Conservation (phyloP, 2,888 invertebrate species). For the Agrilus cyanescens region DNA sequence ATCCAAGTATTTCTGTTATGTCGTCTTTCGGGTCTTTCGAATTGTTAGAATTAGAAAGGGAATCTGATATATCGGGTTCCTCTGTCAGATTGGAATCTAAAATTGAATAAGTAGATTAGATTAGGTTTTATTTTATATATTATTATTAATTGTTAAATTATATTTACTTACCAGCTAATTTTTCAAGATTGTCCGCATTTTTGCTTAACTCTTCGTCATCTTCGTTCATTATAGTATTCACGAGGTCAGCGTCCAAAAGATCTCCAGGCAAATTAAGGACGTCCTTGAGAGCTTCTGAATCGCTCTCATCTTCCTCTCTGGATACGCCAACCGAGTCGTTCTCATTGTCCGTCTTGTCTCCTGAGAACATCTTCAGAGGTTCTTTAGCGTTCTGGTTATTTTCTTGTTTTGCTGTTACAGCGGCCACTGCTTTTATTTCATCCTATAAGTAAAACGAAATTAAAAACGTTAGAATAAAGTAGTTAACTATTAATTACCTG, state of each 20-base stretch:
- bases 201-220: slow-evolving; percentile 43
- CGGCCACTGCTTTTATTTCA: slow-evolving; percentile 57
- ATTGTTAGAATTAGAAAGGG: slow-evolving; percentile 30
- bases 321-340: slow-evolving; percentile 16
- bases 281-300: slow-evolving; percentile 52
- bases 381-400: slow-evolving; percentile 13
- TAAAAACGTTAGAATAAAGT: not conserved
- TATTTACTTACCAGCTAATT: slow-evolving; percentile 30
- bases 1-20: slow-evolving; percentile 51
- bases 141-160: not conserved
- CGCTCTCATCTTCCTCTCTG: slow-evolving; percentile 39
- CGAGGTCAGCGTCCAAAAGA: slow-evolving; percentile 52
- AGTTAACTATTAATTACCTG: slow-evolving; percentile 29
- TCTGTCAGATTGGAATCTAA: slow-evolving; percentile 32
- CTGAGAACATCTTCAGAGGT: slow-evolving; percentile 7
- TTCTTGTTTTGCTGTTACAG: slow-evolving; percentile 54
- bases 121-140: not conserved
- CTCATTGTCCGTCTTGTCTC: slow-evolving; percentile 12
- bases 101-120: slow-evolving; percentile 8
- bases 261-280: slow-evolving; percentile 52
- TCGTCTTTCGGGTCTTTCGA: slow-evolving; percentile 57
- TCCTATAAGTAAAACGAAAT: slow-evolving; percentile 38
- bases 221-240: slow-evolving; percentile 57
- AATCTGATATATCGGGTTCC: slow-evolving; percentile 31
- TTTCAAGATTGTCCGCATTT: slow-evolving; percentile 40